A percentile compares a stretch with the other conserved stretches of the same genome.
These are phyloP conservation scores for Callorhinus ursinus DNA, from an alignment of 2,113 vertebrate species.

Conservation along the genomic window DNA sequence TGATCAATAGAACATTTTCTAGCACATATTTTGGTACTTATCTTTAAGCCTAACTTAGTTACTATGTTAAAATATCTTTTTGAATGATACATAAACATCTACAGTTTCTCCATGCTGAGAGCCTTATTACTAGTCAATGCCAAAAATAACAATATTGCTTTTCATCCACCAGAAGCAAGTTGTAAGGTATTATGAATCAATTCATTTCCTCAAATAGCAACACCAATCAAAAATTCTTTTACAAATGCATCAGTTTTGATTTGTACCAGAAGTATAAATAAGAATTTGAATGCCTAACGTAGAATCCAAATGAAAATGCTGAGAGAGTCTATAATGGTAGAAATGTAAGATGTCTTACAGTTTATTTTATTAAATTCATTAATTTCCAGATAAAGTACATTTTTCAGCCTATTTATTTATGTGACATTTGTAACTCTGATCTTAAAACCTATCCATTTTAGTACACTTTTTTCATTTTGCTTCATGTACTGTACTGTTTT, in stretches of 20 bases:
- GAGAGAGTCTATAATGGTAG: neutral
- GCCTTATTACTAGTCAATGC: neutral
- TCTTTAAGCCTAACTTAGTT: neutral
- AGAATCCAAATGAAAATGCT: neutral
- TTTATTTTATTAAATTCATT: constrained; percentile 55
- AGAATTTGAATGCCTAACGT: neutral
- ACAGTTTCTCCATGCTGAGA: neutral
- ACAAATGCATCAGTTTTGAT: constrained; percentile 23
- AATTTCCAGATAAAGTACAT: constrained; percentile 10
- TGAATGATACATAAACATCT: neutral
- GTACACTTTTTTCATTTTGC: constrained; percentile 12
- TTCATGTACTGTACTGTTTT: neutral
- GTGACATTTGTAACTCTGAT: constrained; percentile 31
- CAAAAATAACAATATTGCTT: constrained; percentile 24
- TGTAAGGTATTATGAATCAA: neutral
- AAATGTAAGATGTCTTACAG: neutral
- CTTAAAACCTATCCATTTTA: neutral
- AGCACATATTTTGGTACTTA: neutral
- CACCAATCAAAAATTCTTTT: neutral
- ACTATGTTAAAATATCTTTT: neutral
- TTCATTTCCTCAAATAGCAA: neutral
- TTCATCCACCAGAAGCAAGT: neutral
- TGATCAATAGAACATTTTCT: neutral
- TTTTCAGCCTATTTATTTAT: constrained; percentile 21
- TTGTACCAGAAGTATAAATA: neutral